Conservation (phyloP, 2,888 invertebrate species). For the Cephus pygmeus region DNA sequence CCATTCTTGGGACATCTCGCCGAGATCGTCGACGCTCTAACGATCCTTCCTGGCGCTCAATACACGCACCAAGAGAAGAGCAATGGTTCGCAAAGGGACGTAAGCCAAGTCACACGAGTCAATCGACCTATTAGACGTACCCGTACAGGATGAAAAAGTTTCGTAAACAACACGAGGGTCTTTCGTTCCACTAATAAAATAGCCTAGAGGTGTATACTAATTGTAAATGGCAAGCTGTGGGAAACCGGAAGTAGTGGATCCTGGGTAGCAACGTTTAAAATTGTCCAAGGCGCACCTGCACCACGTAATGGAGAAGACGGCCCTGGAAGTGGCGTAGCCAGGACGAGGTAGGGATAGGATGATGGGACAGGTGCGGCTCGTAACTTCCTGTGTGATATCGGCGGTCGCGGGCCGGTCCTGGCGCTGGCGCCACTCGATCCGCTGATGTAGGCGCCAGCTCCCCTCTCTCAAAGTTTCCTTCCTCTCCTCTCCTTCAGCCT, state of each 20-base stretch:
- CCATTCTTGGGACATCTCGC: constrained; percentile 46
- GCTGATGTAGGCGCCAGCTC: constrained; percentile 24
- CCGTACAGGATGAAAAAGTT: background rate
- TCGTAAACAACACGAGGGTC: background rate
- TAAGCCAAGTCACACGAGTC: background rate
- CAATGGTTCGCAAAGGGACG: background rate
- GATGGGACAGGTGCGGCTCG: constrained; percentile 52
- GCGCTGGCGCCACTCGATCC: constrained; percentile 48
- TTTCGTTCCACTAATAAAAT: background rate
- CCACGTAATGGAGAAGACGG: background rate
- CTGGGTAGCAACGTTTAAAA: background rate
- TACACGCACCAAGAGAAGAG: background rate
- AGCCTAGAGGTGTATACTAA: background rate
- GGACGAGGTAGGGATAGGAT: constrained; percentile 33
- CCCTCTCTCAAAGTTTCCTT: constrained; percentile 27
- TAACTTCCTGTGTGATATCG: constrained; percentile 54
- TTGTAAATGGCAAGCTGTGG: background rate
- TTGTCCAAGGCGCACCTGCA: background rate
- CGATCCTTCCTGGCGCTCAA: background rate
- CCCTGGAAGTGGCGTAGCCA: constrained; percentile 2
- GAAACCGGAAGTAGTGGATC: background rate
- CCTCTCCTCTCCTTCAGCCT: constrained; percentile 28
- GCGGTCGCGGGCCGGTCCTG: constrained; percentile 34
- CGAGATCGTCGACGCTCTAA: constrained; percentile 8
- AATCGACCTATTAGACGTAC: background rate